phyloP scores from a whole-genome alignment of 2,113 vertebrate species.

The Halcyon malimbica region DNA sequence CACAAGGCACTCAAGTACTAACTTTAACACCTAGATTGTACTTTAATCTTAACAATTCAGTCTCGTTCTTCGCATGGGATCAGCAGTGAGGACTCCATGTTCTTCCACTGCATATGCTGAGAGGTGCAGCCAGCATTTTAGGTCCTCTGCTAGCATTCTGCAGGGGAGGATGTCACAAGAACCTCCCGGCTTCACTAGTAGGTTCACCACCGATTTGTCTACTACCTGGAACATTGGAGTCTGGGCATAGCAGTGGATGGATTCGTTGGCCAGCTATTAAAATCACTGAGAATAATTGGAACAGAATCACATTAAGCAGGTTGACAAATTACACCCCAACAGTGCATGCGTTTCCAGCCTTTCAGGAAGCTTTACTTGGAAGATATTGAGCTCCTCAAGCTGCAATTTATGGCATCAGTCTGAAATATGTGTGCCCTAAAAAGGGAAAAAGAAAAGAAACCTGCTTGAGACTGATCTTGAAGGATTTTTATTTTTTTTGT shows the following conservation, averaged over 20 bases:
- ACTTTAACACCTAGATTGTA: background rate
- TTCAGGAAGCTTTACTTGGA: background rate
- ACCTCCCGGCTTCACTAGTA: background rate
- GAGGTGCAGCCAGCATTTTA: background rate
- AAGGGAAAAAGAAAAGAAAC: background rate
- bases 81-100: background rate
- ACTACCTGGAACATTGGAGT: fast-evolving
- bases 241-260: background rate
- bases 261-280: background rate
- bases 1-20: background rate
- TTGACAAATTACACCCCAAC: background rate
- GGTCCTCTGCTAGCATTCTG: background rate
- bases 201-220: background rate
- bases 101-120: background rate
- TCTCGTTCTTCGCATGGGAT: background rate
- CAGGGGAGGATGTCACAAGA: background rate
- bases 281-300: background rate
- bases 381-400: background rate
- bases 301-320: background rate
- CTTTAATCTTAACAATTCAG: background rate
- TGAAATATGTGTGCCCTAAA: background rate
- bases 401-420: background rate
- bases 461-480: background rate
- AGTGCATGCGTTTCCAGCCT: background rate
- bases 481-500: background rate